A percentile compares a stretch with the other conserved stretches of the same genome.
Conservation (phyloP, 2,113 vertebrate genomes). For the Pachypanchax playfairii region DNA sequence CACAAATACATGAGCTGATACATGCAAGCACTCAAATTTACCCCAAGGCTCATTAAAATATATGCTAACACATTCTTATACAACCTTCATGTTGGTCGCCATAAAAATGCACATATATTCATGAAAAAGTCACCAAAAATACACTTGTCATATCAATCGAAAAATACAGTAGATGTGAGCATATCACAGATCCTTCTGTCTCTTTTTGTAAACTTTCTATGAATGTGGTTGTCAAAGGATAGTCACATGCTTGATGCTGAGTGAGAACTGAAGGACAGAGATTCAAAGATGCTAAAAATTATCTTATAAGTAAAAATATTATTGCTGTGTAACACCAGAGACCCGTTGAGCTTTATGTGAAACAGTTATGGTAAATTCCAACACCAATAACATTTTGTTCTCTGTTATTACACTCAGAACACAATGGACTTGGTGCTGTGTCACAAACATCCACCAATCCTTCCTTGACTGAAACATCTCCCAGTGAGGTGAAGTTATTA, state of each 20-base stretch:
- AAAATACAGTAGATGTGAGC: conserved; percentile 24
- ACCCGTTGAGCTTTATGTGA: conserved; percentile 45
- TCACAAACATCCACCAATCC: conserved; percentile 59
- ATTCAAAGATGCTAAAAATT: conserved; percentile 44
- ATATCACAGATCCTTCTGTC: conserved; percentile 34
- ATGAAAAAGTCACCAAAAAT: conserved; percentile 23
- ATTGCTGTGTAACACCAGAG: conserved; percentile 41
- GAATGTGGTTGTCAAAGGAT: conserved; percentile 63
- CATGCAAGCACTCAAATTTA: background rate
- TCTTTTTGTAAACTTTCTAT: conserved; percentile 51
- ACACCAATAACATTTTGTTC: conserved; percentile 34
- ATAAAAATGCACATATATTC: background rate
- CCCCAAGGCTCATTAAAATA: conserved; percentile 1
- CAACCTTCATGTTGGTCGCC: background rate
- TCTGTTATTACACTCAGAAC: conserved; percentile 45
- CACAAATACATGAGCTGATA: conserved; percentile 4
- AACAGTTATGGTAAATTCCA: conserved; percentile 39
- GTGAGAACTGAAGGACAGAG: conserved; percentile 42
- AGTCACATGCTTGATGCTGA: conserved; percentile 55
- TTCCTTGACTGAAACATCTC: conserved; percentile 53
- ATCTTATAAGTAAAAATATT: conserved; percentile 52
- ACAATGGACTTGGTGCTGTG: conserved; percentile 45
- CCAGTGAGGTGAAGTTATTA: conserved; percentile 70
- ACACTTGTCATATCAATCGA: conserved; percentile 14
- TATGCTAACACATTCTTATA: background rate